Percentiles rank a stretch among this genome's conserved stretches.
Conservation (phyloP, 1,140 invertebrate species). For the Eueides isabella region DNA sequence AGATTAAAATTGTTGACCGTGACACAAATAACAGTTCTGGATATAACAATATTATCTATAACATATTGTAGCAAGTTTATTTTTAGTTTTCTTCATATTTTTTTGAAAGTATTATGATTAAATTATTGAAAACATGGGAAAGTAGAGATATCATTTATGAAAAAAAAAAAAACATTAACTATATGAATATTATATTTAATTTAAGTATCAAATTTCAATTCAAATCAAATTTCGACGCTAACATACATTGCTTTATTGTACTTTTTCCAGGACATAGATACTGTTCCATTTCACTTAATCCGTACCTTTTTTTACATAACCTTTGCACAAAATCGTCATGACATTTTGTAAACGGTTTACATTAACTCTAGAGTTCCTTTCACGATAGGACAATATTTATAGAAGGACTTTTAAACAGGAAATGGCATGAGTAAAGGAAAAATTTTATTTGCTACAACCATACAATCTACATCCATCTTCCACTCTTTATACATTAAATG, state of each 20-base stretch:
- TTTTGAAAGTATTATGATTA: too few relatives aligned
- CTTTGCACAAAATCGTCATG: not conserved
- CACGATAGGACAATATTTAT: slow-evolving; percentile 8
- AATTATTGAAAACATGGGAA: too few relatives aligned
- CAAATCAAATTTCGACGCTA: too few relatives aligned
- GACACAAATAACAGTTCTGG: not conserved
- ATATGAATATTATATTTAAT: too few relatives aligned
- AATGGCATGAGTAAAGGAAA: slow-evolving; percentile 4
- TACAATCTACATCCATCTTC: not conserved
- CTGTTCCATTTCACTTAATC: not conserved
- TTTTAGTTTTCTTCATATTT: too few relatives aligned
- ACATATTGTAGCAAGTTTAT: too few relatives aligned
- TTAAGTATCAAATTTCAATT: too few relatives aligned
- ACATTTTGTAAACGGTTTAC: slow-evolving; percentile 12
- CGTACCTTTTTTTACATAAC: not conserved
- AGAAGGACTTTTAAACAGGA: slow-evolving; percentile 5
- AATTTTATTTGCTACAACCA: slow-evolving; percentile 2
- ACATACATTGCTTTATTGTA: too few relatives aligned
- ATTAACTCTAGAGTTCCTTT: slow-evolving; percentile 7
- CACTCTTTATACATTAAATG: not conserved
- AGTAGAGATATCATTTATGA: too few relatives aligned
- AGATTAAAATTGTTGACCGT: not conserved
- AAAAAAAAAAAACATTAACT: too few relatives aligned
- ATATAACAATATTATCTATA: too few relatives aligned
- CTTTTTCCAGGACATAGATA: not conserved